Evolutionary conservation across 2,888 invertebrate species (phyloP).

Genomic region (Orthosia gothica): DNA sequence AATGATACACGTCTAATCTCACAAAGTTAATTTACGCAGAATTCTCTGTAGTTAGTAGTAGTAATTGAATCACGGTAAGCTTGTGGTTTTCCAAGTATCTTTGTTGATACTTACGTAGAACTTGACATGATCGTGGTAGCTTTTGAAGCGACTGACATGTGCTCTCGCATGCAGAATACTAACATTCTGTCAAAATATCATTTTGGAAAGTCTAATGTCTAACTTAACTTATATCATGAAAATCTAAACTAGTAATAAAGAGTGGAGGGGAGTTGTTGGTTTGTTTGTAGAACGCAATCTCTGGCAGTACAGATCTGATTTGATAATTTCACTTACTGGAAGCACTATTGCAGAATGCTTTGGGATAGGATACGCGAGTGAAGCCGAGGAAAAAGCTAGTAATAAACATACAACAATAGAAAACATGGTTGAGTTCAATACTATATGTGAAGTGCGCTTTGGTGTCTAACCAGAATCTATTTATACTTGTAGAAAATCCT

Average conservation of each 20-base stretch:
- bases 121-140: background rate
- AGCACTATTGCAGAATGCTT: too few species aligned
- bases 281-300: too few species aligned
- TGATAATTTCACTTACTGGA: too few species aligned
- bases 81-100: conserved; percentile 10
- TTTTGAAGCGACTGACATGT: background rate
- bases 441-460: background rate
- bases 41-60: conserved; percentile 3
- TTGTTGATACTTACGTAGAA: conserved; percentile 6
- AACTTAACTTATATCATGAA: too few species aligned
- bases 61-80: conserved; percentile 25
- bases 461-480: background rate
- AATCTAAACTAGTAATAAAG: too few species aligned
- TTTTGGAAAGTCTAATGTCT: background rate
- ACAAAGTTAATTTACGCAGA: conserved; percentile 27
- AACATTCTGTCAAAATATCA: background rate
- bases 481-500: background rate
- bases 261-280: too few species aligned
- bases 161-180: background rate
- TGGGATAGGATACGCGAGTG: too few species aligned
- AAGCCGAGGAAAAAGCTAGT: background rate
- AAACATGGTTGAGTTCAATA: background rate
- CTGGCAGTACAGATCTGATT: too few species aligned
- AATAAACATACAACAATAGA: background rate
- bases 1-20: conserved; percentile 7